Conservation (phyloP, 2,113 vertebrate genomes). For the Alosa alosa region DNA sequence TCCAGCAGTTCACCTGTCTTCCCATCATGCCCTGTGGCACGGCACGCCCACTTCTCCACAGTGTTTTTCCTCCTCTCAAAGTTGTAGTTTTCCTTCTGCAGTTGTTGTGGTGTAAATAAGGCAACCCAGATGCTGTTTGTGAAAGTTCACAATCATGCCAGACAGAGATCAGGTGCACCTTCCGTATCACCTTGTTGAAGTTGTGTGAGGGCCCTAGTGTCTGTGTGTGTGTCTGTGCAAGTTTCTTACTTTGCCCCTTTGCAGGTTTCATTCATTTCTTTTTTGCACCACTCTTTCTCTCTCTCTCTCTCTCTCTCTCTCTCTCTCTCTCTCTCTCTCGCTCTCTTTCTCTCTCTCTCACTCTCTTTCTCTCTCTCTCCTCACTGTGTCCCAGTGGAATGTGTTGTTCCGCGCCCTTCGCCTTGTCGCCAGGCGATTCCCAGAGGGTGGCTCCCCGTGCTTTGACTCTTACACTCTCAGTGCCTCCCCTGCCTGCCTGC, state of each 20-base stretch:
- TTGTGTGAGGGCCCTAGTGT: not conserved
- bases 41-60: not conserved
- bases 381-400: not conserved
- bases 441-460: not conserved
- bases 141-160: not conserved
- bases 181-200: not conserved
- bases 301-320: not conserved
- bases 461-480: not conserved
- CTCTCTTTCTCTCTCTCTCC: not conserved
- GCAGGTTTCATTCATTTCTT: not conserved
- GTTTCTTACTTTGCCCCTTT: not conserved
- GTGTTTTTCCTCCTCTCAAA: not conserved
- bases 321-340: slow-evolving; percentile 32
- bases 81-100: not conserved
- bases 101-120: not conserved
- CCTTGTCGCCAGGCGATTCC: not conserved
- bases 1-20: not conserved
- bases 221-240: not conserved
- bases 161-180: not conserved
- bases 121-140: not conserved
- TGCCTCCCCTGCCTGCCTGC: not conserved
- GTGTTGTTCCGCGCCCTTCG: not conserved
- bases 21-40: not conserved
- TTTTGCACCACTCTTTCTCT: not conserved
- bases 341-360: not conserved